Evolutionary conservation across 1,140 invertebrate species (phyloP), one percentile per base, ranked within the genome.

Genomic region (Oscheius sp.): DNA sequence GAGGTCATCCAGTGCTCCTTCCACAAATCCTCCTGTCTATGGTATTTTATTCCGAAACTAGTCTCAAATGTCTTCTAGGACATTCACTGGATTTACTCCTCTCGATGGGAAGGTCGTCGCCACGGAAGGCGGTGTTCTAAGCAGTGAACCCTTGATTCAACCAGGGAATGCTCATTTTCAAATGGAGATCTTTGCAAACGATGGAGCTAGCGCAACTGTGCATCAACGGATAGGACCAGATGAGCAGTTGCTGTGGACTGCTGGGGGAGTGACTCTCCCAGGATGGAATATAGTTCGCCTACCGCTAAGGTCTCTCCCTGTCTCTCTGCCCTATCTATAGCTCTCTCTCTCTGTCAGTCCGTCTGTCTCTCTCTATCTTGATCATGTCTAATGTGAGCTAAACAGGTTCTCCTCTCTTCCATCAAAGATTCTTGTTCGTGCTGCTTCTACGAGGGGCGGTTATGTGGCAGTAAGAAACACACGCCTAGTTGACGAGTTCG

Each of bases 151-250:
- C 4, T 20, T 55, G 15, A 7, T 55, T 26, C 49, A 13, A 13
- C 49, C 49, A 26, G 7, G 15, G 4, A 55, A 23, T 23, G 49
- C 49, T 55, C 49, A 55, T 23, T 55, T 55, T 26, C 49, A 55
- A 55, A 55, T 55, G 49, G 49, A 55, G 49, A 23, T 55, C 49
- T 55, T 55, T 55, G 49, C 49, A 15, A 55, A 26, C 4, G 49
- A 55, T 15, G 4, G 28, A 7, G 49, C 49, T 26, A 4, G 15
- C 49, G 49, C 49, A 20, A 23, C 23, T 4, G 49, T 55, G 15
- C 23, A 55, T 26, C 49, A 55, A 23, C 23, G 7, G 7, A 23
- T 23, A 13, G 49, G 49, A 7, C 7, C 49, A 20, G 49, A 55
- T 7, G 49, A 55, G 28, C 49, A 55, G 49, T 26, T 55, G 7